A percentile compares a stretch with the other conserved stretches of the same genome.
Evolutionary conservation across 2,797 vertebrate genomes (phyloP).

Genomic region (Thaleichthys pacificus): DNA sequence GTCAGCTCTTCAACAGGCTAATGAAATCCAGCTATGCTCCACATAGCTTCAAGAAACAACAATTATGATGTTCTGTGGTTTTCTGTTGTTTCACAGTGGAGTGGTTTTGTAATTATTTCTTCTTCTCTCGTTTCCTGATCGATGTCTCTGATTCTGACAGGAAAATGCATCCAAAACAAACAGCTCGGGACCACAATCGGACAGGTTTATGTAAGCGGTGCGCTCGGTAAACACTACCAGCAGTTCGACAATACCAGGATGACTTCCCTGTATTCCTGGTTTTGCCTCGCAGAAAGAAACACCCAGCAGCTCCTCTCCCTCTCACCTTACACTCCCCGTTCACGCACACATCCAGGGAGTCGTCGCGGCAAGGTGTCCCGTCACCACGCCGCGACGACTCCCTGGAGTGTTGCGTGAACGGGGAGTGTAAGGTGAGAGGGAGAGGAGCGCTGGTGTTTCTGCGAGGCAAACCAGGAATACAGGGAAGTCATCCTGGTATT

Average conservation of each 20-base stretch:
- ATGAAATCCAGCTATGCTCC: slow-evolving; percentile 39
- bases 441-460: too few species aligned
- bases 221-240: slow-evolving; percentile 13
- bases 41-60: slow-evolving; percentile 37
- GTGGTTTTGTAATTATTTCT: slow-evolving; percentile 22
- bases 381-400: slow-evolving; percentile 91
- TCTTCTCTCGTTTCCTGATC: background rate
- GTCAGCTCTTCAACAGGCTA: slow-evolving; percentile 30
- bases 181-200: slow-evolving; percentile 27
- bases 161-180: slow-evolving; percentile 34
- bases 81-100: slow-evolving; percentile 18
- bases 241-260: background rate
- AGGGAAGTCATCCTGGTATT: background rate
- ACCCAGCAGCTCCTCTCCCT: background rate
- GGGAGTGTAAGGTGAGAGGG: slow-evolving; percentile 91
- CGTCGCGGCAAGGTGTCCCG: slow-evolving; percentile 87
- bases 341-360: slow-evolving; percentile 93
- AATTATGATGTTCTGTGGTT: slow-evolving; percentile 35
- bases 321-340: slow-evolving; percentile 97
- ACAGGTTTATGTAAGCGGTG: slow-evolving; percentile 11
- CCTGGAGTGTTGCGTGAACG: slow-evolving; percentile 93
- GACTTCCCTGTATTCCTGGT: background rate
- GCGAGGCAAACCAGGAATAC: too few species aligned
- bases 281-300: too few species aligned
- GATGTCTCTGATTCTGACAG: slow-evolving; percentile 14